Evolutionary conservation across 2,797 vertebrate genomes (phyloP).

Genomic region (Macropodus opercularis): DNA sequence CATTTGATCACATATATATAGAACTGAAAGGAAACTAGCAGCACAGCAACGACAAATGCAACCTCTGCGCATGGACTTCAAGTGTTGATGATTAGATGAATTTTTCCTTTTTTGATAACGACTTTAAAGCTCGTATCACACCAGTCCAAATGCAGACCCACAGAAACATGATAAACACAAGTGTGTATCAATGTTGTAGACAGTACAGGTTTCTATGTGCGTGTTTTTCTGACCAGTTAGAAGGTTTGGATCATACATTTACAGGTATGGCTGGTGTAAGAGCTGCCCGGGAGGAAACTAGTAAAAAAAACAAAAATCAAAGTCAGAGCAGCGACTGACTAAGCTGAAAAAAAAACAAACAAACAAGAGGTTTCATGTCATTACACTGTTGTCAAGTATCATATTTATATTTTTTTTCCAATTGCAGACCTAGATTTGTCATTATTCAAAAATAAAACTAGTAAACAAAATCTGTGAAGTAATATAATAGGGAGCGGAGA

Average conservation of each 20-base stretch:
- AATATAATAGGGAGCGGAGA: slow-evolving; percentile 17
- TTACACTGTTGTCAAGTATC: slow-evolving; percentile 18
- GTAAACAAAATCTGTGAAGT: slow-evolving; percentile 4
- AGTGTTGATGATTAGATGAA: slow-evolving; percentile 10
- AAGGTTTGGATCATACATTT: background rate
- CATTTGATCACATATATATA: slow-evolving; percentile 48
- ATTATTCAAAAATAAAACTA: slow-evolving; percentile 10
- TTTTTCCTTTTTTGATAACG: background rate
- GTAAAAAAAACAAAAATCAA: background rate
- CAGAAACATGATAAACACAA: slow-evolving; percentile 4
- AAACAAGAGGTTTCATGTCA: background rate
- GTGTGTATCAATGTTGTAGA: background rate
- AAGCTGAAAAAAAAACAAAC: background rate
- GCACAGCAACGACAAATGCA: slow-evolving; percentile 1
- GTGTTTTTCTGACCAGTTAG: background rate
- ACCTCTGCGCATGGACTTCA: slow-evolving; percentile 3
- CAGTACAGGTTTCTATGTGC: background rate
- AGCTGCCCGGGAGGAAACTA: slow-evolving; percentile 3
- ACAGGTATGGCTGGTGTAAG: slow-evolving; percentile 30
- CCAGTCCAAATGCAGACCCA: background rate
- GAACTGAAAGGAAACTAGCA: slow-evolving; percentile 7
- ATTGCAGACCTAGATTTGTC: slow-evolving; percentile 1
- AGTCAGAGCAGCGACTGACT: slow-evolving; percentile 1
- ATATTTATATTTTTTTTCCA: background rate
- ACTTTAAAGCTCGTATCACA: background rate